A percentile compares a stretch with the other conserved stretches of the same genome.
phyloP scores from a whole-genome alignment of 1,140 invertebrate species.

The Bombus vancouverensis region DNA sequence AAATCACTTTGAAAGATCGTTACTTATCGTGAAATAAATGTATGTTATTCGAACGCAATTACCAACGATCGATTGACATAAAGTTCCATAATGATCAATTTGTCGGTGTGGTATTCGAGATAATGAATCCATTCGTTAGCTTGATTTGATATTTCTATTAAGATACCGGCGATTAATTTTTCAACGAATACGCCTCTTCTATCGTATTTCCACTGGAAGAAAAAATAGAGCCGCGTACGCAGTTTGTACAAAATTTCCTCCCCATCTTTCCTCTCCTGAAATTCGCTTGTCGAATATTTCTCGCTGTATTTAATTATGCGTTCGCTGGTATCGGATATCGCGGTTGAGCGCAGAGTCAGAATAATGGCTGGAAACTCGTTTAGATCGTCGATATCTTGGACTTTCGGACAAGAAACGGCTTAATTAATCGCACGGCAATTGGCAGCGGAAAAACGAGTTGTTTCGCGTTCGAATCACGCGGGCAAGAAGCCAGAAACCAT shows the following conservation, averaged over 20 bases:
- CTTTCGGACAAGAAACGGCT: neutral
- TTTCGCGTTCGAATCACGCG: neutral
- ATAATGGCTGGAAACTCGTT: neutral
- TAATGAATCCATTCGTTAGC: no score
- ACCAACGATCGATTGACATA: neutral
- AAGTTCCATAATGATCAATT: neutral
- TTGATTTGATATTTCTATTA: no score
- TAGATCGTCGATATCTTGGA: neutral
- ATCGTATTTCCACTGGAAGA: no score
- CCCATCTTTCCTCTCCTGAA: neutral
- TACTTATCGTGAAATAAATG: neutral
- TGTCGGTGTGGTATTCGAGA: no score
- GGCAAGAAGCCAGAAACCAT: neutral
- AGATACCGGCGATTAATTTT: no score
- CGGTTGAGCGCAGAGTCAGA: neutral
- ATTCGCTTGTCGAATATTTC: neutral
- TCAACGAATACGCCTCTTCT: no score
- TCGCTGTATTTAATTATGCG: constrained; percentile 4
- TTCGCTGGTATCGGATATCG: neutral
- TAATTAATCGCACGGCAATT: neutral
- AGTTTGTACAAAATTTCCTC: neutral
- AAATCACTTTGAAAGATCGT: neutral
- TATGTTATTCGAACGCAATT: neutral
- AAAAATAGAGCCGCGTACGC: neutral
- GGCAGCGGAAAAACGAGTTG: neutral